phyloP scores from a whole-genome alignment of 2,888 invertebrate species.

The Choristoneura rosaceana region DNA sequence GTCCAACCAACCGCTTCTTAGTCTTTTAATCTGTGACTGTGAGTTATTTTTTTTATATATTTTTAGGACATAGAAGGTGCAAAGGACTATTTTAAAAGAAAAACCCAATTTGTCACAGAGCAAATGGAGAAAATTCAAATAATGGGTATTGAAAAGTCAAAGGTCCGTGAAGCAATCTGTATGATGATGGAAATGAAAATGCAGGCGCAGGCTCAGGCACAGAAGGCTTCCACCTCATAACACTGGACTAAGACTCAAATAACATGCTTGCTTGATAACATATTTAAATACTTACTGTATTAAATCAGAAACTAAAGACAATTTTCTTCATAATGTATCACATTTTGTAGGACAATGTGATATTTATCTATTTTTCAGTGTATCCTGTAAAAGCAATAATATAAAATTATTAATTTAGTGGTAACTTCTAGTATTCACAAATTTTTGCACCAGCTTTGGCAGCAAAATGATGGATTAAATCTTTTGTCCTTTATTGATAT shows the following conservation, averaged over 20 bases:
- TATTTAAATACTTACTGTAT: constrained; percentile 10
- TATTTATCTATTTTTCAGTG: not conserved
- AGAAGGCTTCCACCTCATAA: constrained; percentile 73
- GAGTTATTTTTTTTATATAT: not conserved
- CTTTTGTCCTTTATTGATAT: too few species aligned
- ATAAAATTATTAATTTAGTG: not conserved
- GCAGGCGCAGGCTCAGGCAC: constrained; percentile 80
- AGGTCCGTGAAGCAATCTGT: constrained; percentile 91
- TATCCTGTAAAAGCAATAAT: not conserved
- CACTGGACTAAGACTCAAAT: constrained; percentile 44
- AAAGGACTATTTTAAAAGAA: constrained; percentile 96
- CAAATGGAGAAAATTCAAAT: constrained; percentile 97
- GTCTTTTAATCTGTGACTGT: not conserved
- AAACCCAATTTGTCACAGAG: constrained; percentile 95
- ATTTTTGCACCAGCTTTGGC: not conserved
- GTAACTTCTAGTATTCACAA: not conserved
- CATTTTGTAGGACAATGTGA: constrained; percentile 9
- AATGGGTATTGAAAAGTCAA: constrained; percentile 92
- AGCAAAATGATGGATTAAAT: too few species aligned
- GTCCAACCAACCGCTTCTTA: not conserved
- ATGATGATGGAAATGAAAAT: constrained; percentile 92
- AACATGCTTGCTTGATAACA: constrained; percentile 22
- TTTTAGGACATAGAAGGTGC: constrained; percentile 89
- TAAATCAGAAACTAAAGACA: not conserved
- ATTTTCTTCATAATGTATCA: constrained; percentile 10